Conservation (phyloP, 23 tunicate genomes). For the Ciona savignyi region DNA sequence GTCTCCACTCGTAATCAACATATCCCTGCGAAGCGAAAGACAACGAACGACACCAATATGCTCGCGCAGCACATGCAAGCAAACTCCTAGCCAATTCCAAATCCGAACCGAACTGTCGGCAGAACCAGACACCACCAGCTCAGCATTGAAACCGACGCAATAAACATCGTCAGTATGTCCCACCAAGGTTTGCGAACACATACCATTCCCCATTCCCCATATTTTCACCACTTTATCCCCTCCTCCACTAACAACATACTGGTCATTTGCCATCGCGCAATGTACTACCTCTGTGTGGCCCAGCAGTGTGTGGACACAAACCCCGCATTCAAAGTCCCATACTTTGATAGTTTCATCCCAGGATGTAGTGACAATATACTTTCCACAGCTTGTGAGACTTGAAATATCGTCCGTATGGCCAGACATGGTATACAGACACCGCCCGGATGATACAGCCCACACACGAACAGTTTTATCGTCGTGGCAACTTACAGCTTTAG, state of each 20-base stretch:
- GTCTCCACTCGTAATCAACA: conserved; percentile 65
- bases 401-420: conserved; percentile 78
- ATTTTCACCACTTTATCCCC: conserved; percentile 81
- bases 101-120: conserved; percentile 81
- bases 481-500: conserved; percentile 52
- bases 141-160: conserved; percentile 75
- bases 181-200: conserved; percentile 47
- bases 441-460: conserved; percentile 64
- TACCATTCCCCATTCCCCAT: conserved; percentile 67
- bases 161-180: conserved; percentile 92
- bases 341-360: conserved; percentile 78
- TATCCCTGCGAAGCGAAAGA: conserved; percentile 43
- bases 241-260: conserved; percentile 76
- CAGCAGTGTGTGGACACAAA: conserved; percentile 40
- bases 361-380: conserved; percentile 51
- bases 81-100: conserved; percentile 81
- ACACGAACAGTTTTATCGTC: conserved; percentile 48
- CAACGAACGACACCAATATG: conserved; percentile 89
- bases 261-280: conserved; percentile 57
- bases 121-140: conserved; percentile 81
- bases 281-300: conserved; percentile 94
- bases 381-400: conserved; percentile 33
- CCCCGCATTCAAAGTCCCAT: conserved; percentile 65
- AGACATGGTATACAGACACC: conserved; percentile 48
- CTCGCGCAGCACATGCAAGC: conserved; percentile 40